Percentiles rank a stretch among this genome's conserved stretches.
These are phyloP conservation scores for Drymonia ruficornis DNA, from an alignment of 2,888 invertebrate genomes.

Conservation along the genomic window DNA sequence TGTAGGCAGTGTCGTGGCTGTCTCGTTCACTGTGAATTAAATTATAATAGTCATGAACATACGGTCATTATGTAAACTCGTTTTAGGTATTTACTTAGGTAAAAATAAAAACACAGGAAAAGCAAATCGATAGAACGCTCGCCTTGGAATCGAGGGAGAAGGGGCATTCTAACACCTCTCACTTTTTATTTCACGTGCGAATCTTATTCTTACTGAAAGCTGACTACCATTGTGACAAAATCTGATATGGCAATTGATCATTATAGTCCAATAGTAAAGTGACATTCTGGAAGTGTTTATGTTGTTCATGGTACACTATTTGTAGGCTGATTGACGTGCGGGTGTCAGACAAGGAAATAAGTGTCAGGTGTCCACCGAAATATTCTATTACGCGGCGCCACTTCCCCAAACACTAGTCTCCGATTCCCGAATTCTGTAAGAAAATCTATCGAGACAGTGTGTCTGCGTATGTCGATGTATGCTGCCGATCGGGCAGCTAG, in stretches of 20 bases:
- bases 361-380: background rate
- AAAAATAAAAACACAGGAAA: too few species aligned
- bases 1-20: slow-evolving; percentile 31
- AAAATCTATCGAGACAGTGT: slow-evolving; percentile 64
- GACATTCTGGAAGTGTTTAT: too few species aligned
- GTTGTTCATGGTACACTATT: too few species aligned
- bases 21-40: slow-evolving; percentile 24
- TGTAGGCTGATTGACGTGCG: background rate
- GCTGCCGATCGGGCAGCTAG: slow-evolving; percentile 44
- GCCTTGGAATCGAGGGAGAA: too few species aligned
- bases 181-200: too few species aligned
- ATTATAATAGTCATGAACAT: background rate
- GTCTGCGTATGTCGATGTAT: slow-evolving; percentile 67
- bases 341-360: background rate
- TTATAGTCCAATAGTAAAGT: too few species aligned
- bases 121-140: too few species aligned
- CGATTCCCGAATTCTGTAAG: slow-evolving; percentile 32
- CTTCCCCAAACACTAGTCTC: background rate
- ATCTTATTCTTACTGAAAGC: too few species aligned
- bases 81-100: background rate
- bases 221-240: too few species aligned
- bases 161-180: too few species aligned
- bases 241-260: too few species aligned
- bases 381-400: background rate
- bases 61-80: background rate